Percentiles rank a stretch among this genome's conserved stretches.
Evolutionary conservation across 2,888 invertebrate genomes (phyloP).

Genomic region (Geophilus truncorum): DNA sequence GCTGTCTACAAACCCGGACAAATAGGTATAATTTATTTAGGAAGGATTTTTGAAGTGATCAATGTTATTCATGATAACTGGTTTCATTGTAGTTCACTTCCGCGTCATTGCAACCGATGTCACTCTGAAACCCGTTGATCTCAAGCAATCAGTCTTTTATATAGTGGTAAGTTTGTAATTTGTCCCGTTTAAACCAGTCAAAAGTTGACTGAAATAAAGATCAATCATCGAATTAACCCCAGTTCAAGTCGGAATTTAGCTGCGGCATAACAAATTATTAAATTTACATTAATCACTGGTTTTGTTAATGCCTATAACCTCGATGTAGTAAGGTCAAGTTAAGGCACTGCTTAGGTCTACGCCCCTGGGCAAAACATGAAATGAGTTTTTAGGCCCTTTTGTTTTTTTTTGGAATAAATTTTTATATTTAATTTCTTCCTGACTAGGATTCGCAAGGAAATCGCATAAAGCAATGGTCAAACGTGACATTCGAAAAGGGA

Average conservation of each 20-base stretch:
- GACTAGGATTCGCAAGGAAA: slow-evolving; percentile 47
- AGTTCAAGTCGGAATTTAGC: no score
- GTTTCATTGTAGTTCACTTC: slow-evolving; percentile 45
- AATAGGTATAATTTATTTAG: no score
- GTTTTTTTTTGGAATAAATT: neutral
- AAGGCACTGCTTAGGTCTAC: no score
- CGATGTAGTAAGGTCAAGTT: no score
- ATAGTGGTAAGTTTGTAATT: slow-evolving; percentile 45
- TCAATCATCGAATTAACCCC: no score
- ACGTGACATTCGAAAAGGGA: slow-evolving; percentile 40
- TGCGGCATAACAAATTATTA: no score
- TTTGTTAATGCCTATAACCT: no score
- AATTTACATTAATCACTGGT: no score
- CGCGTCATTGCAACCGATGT: slow-evolving; percentile 50
- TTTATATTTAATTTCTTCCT: slow-evolving; percentile 28
- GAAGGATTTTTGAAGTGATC: neutral
- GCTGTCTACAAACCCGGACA: slow-evolving; percentile 49
- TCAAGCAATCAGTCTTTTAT: slow-evolving; percentile 47
- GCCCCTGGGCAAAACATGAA: no score
- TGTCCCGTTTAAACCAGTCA: no score
- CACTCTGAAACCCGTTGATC: slow-evolving; percentile 47
- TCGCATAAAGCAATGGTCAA: slow-evolving; percentile 47
- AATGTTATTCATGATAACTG: neutral
- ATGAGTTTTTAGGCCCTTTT: no score
- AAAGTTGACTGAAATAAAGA: no score